Base-by-base conservation (phyloP, 2,888 invertebrate genomes). In the Agrilus mali region DNA sequence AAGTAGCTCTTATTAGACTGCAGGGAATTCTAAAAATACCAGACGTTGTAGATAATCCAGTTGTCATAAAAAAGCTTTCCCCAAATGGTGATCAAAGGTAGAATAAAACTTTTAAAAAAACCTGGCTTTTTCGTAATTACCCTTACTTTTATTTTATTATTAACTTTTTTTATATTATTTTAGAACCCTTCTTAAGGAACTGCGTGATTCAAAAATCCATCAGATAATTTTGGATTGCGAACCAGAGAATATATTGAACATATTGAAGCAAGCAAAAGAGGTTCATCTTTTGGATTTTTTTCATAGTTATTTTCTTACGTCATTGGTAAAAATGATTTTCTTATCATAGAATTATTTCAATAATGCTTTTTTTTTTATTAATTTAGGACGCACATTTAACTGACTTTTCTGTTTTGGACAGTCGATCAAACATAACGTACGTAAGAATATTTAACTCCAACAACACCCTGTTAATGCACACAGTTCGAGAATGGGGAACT, bases 221-320 rank as follows among this genome's bases (percentile, higher is more conserved):
- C 81, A 82, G 55, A 77, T 92, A 41, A 71, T 93, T 6, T 55
- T 93, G 33, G 89, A 89, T 59, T 86, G 88, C 58, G 71, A 77
- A 4, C 66, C 77, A 0, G 74, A 80, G n/a, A 77, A 78, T 55
- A 71, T 87, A 20, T 55, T 74, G 3, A 68, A 71, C 32, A 59
- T 67, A 55, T 56, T 67, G 52, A 68, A 72, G 33, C 84, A 92
- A 66, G 88, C 92, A 1, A 74, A 78, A 50, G 79, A 86, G 64
- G 78, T 93, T 20, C 86, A 86, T 53, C 78, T 93, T 67, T 72
- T 89, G 53, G 82, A 84, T 20, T 13, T 46, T 58, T 86, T 86
- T 66, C 83, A 86, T 69, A 75, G 73, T 55, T 81, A 75, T 55
- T 67, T 82, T 44, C 63, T 82, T 41, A 78, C 80, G 2, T 73